Conservation (phyloP, 2,797 vertebrate genomes). For the Diglossa cyanea region DNA sequence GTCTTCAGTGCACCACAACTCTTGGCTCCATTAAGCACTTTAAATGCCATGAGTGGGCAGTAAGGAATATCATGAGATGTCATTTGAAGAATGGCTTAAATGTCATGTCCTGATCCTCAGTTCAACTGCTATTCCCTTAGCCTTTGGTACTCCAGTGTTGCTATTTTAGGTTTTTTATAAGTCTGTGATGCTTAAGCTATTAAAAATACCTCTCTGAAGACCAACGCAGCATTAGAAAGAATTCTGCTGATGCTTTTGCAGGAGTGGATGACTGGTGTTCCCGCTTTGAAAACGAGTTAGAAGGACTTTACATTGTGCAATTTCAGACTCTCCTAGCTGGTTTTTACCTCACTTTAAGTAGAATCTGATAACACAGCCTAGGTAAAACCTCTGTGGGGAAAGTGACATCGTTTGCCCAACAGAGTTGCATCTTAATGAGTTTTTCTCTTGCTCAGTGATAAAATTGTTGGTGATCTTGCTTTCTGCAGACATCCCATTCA, state of each 20-base stretch:
- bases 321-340: neutral
- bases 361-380: neutral
- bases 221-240: neutral
- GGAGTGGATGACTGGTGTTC: neutral
- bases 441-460: neutral
- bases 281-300: neutral
- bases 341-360: neutral
- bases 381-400: neutral
- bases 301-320: neutral
- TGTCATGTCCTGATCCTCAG: conserved; percentile 4
- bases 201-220: conserved; percentile 2
- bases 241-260: neutral
- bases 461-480: conserved; percentile 15
- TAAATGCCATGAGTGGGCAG: conserved; percentile 21
- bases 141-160: neutral
- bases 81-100: conserved; percentile 14
- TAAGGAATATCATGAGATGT: neutral
- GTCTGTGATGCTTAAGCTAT: neutral
- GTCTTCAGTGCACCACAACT: neutral
- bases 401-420: neutral
- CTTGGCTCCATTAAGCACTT: neutral
- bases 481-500: conserved; percentile 90
- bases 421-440: neutral
- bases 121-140: conserved; percentile 9
- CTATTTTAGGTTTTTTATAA: conserved; percentile 23